Conservation (phyloP, 2,888 invertebrate species). For the Heliconius hortense region DNA sequence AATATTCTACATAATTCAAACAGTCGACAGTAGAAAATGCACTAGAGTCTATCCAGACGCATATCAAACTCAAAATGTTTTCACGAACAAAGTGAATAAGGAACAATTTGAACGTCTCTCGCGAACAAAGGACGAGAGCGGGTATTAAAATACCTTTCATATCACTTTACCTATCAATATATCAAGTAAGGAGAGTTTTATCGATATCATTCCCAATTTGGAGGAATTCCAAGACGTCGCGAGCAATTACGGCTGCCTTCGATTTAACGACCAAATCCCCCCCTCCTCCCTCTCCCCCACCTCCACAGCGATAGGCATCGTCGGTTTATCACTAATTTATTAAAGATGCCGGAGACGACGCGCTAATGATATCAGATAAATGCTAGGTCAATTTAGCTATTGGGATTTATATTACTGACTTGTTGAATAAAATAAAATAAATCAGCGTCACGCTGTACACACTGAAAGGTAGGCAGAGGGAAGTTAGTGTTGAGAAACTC, state of each 20-base stretch:
- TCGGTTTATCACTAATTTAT: conserved; percentile 49
- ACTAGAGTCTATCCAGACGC: conserved; percentile 9
- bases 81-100: conserved; percentile 21
- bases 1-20: conserved; percentile 11
- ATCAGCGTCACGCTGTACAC: neutral
- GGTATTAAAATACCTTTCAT: conserved; percentile 40
- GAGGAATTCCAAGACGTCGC: conserved; percentile 58
- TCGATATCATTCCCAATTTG: conserved; percentile 59
- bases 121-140: conserved; percentile 22
- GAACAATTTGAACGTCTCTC: conserved; percentile 21
- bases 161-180: conserved; percentile 42
- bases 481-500: too few species aligned
- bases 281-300: conserved; percentile 38
- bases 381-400: conserved; percentile 30
- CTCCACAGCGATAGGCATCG: conserved; percentile 36
- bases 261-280: conserved; percentile 50
- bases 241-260: conserved; percentile 56
- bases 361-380: conserved; percentile 52
- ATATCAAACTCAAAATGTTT: conserved; percentile 14
- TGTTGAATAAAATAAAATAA: neutral
- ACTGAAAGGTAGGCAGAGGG: too few species aligned
- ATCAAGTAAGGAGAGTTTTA: conserved; percentile 47
- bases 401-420: conserved; percentile 13
- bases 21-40: conserved; percentile 6
- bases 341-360: conserved; percentile 52